These are phyloP conservation scores for Cynodonichthys magdalenae DNA, from an alignment of 2,797 vertebrate genomes.

Conservation along the genomic window DNA sequence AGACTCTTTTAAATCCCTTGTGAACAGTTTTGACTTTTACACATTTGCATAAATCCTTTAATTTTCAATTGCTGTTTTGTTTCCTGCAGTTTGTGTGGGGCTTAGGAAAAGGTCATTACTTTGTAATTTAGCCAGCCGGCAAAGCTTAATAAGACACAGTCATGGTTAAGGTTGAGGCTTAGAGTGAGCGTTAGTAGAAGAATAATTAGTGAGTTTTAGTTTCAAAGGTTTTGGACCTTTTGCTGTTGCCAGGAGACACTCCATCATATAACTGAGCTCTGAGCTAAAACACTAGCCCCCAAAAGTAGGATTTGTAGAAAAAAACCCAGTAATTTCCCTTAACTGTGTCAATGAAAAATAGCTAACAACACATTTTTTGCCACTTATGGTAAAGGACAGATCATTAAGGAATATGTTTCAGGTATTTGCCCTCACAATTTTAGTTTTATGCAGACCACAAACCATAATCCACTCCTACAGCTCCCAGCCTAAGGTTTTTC, in stretches of 20 bases:
- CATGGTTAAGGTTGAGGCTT: not conserved
- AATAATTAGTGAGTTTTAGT: not conserved
- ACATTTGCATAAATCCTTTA: not conserved
- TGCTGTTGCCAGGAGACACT: constrained; percentile 7
- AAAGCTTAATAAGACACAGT: not conserved
- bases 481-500: not conserved
- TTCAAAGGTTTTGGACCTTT: not conserved
- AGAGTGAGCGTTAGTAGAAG: not conserved
- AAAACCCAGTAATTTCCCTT: not conserved
- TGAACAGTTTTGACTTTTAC: not conserved
- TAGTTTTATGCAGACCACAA: not conserved
- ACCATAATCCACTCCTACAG: not conserved
- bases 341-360: too few species aligned
- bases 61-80: not conserved
- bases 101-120: constrained; percentile 1
- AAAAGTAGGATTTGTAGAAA: not conserved
- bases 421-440: not conserved
- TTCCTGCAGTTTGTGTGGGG: not conserved
- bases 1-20: not conserved
- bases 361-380: not conserved
- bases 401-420: not conserved
- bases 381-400: not conserved
- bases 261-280: not conserved
- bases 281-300: not conserved
- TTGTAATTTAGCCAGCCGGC: not conserved